Evolutionary conservation across 1,140 invertebrate genomes (phyloP), one percentile per base, ranked within the genome.

Genomic region (Apocrypta bakeri): DNA sequence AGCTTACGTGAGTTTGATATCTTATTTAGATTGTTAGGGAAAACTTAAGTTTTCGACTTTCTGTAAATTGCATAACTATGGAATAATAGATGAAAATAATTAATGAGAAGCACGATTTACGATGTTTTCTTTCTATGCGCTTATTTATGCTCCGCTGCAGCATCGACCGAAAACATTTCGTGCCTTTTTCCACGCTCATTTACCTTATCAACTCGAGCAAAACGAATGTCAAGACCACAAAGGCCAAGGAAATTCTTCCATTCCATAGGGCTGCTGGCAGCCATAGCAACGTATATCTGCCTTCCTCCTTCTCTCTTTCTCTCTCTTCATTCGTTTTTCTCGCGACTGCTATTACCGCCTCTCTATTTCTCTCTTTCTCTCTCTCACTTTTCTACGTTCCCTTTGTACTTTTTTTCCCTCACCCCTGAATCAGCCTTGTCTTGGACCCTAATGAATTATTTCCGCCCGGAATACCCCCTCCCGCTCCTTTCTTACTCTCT

Each of bases 371-470:
- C 69, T 71, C 29, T 40, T 29, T 33, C 29, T 71, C 69, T 71
- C 48, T 31, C 48, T 79, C 1, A 56, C 33, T 33, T 42, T 56
- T 27, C 27, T 14, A 29, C 17, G 33, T 61, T 79, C 64, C 40
- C 24, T 40, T 27, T 64, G 37, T 74, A 72, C 11, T 56, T 48
- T 66, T n/a, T 66, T 61, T 25, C 21, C 21, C 17, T 40, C 75
- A 7, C 25, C 24, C 66, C 68, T 21, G 48, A 77, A 78, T 29
- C 37, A 68, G 37, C 31, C 82, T 79, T 74, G 82, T 83, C 71
- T 64, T 37, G 37, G 63, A 12, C 40, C 33, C 63, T 83, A 83
- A 83, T 83, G 83, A 85, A 86, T 85, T 84, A 85, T 85, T 84
- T 83, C 82, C 82, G 71, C 29, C 0, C 71, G 77, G 71, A 79